These are phyloP conservation scores for Amphipyra tragopoginis DNA, from an alignment of 2,888 invertebrate species.

Conservation along the genomic window DNA sequence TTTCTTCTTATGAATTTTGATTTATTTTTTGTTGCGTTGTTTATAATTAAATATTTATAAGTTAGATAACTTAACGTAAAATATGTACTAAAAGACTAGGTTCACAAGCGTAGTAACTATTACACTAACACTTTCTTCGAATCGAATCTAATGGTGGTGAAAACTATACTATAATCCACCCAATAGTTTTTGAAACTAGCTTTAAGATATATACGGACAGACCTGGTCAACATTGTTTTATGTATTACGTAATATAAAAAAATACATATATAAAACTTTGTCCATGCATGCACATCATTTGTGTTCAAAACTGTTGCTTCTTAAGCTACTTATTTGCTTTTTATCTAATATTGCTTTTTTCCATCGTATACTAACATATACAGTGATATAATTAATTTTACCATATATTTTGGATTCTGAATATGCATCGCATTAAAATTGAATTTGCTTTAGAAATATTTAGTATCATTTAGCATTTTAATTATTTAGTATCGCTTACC, in stretches of 20 bases:
- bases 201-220: conserved; percentile 24
- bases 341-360: conserved; percentile 55
- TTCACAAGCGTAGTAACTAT: conserved; percentile 7
- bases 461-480: conserved; percentile 32
- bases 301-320: conserved; percentile 32
- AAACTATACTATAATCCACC: conserved; percentile 9
- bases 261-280: conserved; percentile 21
- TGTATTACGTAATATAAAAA: conserved; percentile 4
- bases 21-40: neutral
- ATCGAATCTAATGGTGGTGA: neutral
- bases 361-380: conserved; percentile 35
- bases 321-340: conserved; percentile 42
- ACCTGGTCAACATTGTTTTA: conserved; percentile 18
- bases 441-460: conserved; percentile 48
- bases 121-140: conserved; percentile 30
- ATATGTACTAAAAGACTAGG: no score
- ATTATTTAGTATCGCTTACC: conserved; percentile 47
- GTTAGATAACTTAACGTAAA: neutral
- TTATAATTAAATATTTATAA: conserved; percentile 4
- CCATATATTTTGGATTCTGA: conserved; percentile 24
- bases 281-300: conserved; percentile 23
- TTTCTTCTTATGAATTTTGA: neutral
- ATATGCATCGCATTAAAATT: conserved; percentile 39
- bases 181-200: conserved; percentile 11
- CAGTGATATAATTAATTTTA: conserved; percentile 12